These are phyloP conservation scores for Musca domestica DNA, from an alignment of 1,140 invertebrate genomes.

Conservation along the genomic window DNA sequence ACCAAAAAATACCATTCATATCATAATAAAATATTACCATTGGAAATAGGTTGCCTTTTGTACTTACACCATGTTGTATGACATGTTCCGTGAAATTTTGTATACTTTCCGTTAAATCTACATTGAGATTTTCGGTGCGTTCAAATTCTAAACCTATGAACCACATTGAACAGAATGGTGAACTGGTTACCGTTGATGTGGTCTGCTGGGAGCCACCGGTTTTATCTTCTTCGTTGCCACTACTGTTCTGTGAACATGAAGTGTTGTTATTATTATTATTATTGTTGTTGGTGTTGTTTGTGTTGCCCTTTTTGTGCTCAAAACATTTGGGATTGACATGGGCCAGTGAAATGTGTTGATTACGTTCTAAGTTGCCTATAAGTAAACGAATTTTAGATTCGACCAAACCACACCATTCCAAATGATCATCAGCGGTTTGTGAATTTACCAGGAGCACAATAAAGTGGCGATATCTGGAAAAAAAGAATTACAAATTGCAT, in stretches of 20 bases:
- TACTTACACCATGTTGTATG: slow-evolving; percentile 59
- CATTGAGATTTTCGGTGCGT: slow-evolving; percentile 80
- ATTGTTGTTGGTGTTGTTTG: slow-evolving; percentile 19
- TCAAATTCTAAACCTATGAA: slow-evolving; percentile 93
- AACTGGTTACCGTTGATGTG: slow-evolving; percentile 31
- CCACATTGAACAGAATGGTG: slow-evolving; percentile 79
- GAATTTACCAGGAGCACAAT: slow-evolving; percentile 86
- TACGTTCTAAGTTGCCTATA: slow-evolving; percentile 88
- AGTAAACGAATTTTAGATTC: slow-evolving; percentile 95
- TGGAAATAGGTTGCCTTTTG: too few relatives aligned
- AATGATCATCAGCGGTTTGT: slow-evolving; percentile 75
- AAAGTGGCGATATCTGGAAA: slow-evolving; percentile 90
- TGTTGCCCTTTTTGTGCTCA: slow-evolving; percentile 44
- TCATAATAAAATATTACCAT: too few relatives aligned
- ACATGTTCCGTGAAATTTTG: slow-evolving; percentile 81
- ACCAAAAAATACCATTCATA: too few relatives aligned
- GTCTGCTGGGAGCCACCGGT: neutral
- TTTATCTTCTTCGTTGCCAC: slow-evolving; percentile 44
- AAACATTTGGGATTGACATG: slow-evolving; percentile 93
- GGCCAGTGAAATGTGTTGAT: slow-evolving; percentile 84
- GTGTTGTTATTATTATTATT: slow-evolving; percentile 26
- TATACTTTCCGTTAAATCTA: slow-evolving; percentile 93
- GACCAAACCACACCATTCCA: slow-evolving; percentile 95
- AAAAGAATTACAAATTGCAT: slow-evolving; percentile 54
- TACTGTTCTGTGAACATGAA: slow-evolving; percentile 39